Base-by-base conservation (phyloP, 2,888 invertebrate species). In the Mystacides longicornis region DNA sequence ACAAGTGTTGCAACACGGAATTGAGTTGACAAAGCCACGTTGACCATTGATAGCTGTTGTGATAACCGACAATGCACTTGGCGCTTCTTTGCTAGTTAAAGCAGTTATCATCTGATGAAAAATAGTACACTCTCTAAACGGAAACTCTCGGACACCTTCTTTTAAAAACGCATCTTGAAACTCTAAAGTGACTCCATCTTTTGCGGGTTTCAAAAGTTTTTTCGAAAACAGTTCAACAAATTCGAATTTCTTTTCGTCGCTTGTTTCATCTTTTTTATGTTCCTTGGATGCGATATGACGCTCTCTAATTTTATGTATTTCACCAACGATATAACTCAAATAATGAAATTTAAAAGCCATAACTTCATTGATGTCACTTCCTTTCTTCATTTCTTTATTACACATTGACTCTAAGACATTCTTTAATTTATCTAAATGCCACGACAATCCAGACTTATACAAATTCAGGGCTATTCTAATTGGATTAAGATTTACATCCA, bases 291-390 rank as follows among this genome's bases (percentile, higher is more conserved):
- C 78, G 66, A 79, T 80, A 64, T 83, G 85, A 63, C 82, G 81
- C 62, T 85, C 85, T 64, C 81, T 81, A 60, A 84, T 83, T 64
- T 84, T 86, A 59, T 82, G 71, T 51, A 88, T 79, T 72, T 89
- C 87, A 31, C 77, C 78, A n/a, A 89, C 75, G 54, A 92, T 78
- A 69, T 83, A 89, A 22, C 83, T 78, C 3, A 93, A 72, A 66
- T 92, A 91, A 69, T 94, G 92, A 68, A 87, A 89, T 70, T 95
- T 95, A 63, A 93, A 89, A 11, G 92, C 85, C 81, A 93, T 86
- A 22, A 93, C 82, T 76, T 95, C 95, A 67, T 97, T 96, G 1
- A 85, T 83, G 61, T 94, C 91, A 37, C 81, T 76, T 31, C 86
- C 85, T 65, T 84, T 75, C 60, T 89, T 87, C 85, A 95, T 90